These are phyloP conservation scores for Herminia tarsipennalis DNA, from an alignment of 2,888 invertebrate species.

Conservation along the genomic window DNA sequence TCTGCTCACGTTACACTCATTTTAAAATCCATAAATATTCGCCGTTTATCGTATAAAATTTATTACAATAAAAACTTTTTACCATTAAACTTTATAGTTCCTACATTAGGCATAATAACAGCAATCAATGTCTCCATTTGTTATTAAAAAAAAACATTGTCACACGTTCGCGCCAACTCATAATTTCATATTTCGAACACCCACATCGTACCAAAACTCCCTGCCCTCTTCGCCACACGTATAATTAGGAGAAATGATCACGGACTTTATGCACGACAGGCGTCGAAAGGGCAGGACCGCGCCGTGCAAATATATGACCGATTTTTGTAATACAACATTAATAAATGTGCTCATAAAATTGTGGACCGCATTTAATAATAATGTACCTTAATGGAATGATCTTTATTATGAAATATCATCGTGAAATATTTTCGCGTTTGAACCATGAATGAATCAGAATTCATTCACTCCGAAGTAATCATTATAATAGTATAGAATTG, in stretches of 20 bases:
- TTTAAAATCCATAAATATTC: slow-evolving; percentile 71
- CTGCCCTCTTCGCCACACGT: slow-evolving; percentile 70
- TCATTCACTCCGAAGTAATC: slow-evolving; percentile 72
- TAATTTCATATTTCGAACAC: slow-evolving; percentile 83
- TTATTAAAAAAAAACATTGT: slow-evolving; percentile 66
- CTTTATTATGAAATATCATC: slow-evolving; percentile 72
- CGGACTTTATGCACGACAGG: slow-evolving; percentile 79
- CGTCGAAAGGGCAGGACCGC: slow-evolving; percentile 78
- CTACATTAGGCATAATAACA: slow-evolving; percentile 60
- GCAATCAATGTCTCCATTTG: slow-evolving; percentile 60
- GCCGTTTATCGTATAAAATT: slow-evolving; percentile 58
- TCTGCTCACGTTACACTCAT: slow-evolving; percentile 67
- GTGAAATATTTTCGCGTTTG: slow-evolving; percentile 61
- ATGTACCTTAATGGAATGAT: slow-evolving; percentile 69
- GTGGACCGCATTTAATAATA: slow-evolving; percentile 57
- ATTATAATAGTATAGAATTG: slow-evolving; percentile 74
- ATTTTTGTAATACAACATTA: slow-evolving; percentile 71
- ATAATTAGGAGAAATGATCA: slow-evolving; percentile 83
- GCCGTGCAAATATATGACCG: slow-evolving; percentile 76
- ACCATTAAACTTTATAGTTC: slow-evolving; percentile 46
- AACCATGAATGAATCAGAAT: slow-evolving; percentile 64
- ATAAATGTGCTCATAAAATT: slow-evolving; percentile 77
- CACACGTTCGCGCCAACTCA: slow-evolving; percentile 78
- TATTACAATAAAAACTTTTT: slow-evolving; percentile 29
- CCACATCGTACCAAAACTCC: slow-evolving; percentile 74